Base-by-base conservation (phyloP, 2,113 vertebrate species). In the Anoplopoma fimbria region DNA sequence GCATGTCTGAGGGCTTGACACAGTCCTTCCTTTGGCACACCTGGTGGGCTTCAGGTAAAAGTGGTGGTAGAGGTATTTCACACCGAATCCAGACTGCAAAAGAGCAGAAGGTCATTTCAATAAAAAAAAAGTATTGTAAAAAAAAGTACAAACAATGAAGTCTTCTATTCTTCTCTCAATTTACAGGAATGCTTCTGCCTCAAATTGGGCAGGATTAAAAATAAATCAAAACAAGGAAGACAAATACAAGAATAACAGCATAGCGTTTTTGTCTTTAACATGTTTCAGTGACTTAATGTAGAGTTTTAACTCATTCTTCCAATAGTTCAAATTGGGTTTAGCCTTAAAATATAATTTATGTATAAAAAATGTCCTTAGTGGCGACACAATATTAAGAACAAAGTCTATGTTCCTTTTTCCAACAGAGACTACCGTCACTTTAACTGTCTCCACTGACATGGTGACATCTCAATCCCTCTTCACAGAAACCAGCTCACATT, bases 1-100 rank as follows among this genome's bases (percentile, higher is more conserved):
- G 34, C 95, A 96, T 1, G 23, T 75, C 67, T 76, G 79, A 6
- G 78, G 33, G 31, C 53, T 36, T 0, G 73, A 15, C 1, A 62
- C 68, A 0, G 19, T 13, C 0, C 88, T 84, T 68, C 84, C 93
- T 92, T 90, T 95, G 60, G 82, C 0, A 68, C 95, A 96, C 1
- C 0, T 87, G 51, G 95, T 96, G 33, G 95, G 85, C 74, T 95
- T 96, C 62, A 94, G 75, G 73, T 82, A 19, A 14, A 95, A 95
- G 74, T 92, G 93, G 78, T 95, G 93, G 89, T 69, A 93, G 45
- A 93, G 1, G 76, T 90, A 94, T 3, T 4, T 88, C 69, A 82
- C 81, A 3, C 79, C 75, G 58, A 95, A 94, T 10, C 91, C 91
- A 31, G 63, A 65, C 95, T 96, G 79, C 17, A 73, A 87, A 6